phyloP scores from a whole-genome alignment of 2,888 invertebrate genomes.

The Mimumesa dahlbomi region DNA sequence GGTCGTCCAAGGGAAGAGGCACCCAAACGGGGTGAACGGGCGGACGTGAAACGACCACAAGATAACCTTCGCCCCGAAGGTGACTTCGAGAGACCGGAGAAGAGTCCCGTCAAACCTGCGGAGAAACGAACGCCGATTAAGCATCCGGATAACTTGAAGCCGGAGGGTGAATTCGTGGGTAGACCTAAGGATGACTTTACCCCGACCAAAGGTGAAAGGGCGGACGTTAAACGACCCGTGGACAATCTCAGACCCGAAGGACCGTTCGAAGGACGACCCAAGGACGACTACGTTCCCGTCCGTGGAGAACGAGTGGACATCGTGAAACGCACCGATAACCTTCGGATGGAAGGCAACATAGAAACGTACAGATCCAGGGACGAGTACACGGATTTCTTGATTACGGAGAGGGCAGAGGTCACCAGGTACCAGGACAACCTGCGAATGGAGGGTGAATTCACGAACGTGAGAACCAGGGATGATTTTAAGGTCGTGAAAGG shows the following conservation, averaged over 20 bases:
- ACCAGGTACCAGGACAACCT: constrained; percentile 80
- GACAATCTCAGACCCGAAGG: constrained; percentile 85
- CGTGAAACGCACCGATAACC: constrained; percentile 61
- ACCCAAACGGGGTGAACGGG: constrained; percentile 75
- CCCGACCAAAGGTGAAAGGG: constrained; percentile 75
- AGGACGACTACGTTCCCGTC: constrained; percentile 70
- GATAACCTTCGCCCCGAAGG: constrained; percentile 78
- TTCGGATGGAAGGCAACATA: constrained; percentile 78
- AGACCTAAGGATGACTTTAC: constrained; percentile 75
- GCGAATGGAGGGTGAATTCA: constrained; percentile 84
- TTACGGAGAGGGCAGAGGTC: constrained; percentile 80
- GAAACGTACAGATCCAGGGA: constrained; percentile 82
- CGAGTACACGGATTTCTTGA: constrained; percentile 82
- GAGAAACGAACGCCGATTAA: constrained; percentile 71
- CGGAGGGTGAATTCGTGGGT: constrained; percentile 81
- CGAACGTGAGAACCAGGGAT: constrained; percentile 82
- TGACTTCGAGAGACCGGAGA: constrained; percentile 77
- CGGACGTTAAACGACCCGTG: constrained; percentile 77
- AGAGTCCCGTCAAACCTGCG: constrained; percentile 75
- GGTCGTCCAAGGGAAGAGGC: constrained; percentile 53
- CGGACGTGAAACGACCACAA: constrained; percentile 76
- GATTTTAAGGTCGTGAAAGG: constrained; percentile 82
- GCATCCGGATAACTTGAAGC: constrained; percentile 81
- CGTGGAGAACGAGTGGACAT: constrained; percentile 76
- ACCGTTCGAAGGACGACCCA: constrained; percentile 80